Evolutionary conservation across 1,140 invertebrate genomes (phyloP).

Genomic region (Acyrthosiphon pisum): DNA sequence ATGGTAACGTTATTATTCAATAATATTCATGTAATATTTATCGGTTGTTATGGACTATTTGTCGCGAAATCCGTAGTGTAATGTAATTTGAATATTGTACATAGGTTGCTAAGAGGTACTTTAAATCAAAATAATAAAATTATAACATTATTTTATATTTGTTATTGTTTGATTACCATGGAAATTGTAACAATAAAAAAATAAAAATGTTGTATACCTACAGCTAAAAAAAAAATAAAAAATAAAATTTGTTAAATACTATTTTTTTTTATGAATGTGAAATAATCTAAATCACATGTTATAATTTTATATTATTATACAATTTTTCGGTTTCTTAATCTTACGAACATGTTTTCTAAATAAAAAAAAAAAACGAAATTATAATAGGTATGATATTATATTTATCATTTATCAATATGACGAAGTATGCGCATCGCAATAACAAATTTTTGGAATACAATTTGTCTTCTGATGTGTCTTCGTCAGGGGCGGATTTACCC

Average conservation of each 20-base stretch:
- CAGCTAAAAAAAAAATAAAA: too few species aligned
- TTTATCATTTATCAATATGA: background rate
- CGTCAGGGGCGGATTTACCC: too few species aligned
- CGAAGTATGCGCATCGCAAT: background rate
- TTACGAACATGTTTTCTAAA: too few species aligned
- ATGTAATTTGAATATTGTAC: too few species aligned
- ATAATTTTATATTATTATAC: too few species aligned
- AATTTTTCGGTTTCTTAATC: too few species aligned
- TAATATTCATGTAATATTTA: too few species aligned
- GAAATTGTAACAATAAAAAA: background rate
- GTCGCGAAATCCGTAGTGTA: background rate
- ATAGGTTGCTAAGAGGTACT: background rate
- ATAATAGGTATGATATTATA: too few species aligned
- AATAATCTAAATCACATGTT: too few species aligned
- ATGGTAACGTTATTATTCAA: background rate
- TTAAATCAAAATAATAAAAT: background rate
- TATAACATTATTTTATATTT: background rate
- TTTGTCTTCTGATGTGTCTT: background rate
- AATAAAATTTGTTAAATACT: too few species aligned
- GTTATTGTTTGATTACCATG: background rate
- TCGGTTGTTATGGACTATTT: background rate
- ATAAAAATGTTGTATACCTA: background rate
- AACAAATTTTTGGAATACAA: background rate
- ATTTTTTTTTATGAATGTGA: too few species aligned
- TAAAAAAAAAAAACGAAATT: too few species aligned